These are phyloP conservation scores for Larimichthys crocea DNA, from an alignment of 2,113 vertebrate genomes.

Conservation along the genomic window DNA sequence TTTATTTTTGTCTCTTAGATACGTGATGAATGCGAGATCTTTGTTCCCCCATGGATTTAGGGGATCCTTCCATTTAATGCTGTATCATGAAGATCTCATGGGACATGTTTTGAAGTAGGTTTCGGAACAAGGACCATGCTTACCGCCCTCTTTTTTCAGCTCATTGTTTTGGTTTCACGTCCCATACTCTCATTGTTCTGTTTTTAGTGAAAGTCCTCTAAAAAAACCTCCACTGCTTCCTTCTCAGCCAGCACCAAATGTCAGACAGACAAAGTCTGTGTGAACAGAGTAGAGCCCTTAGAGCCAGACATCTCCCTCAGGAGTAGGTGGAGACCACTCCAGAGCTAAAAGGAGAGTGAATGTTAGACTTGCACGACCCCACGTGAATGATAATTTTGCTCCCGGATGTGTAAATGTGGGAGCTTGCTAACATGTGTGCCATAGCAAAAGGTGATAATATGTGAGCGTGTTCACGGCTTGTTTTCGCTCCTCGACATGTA, in stretches of 20 bases:
- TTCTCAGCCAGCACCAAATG: too few relatives aligned
- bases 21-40: not conserved
- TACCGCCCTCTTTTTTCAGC: not conserved
- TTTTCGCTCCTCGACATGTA: not conserved
- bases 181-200: not conserved
- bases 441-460: not conserved
- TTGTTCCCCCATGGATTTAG: conserved; percentile 16
- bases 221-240: not conserved
- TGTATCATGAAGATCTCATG: not conserved
- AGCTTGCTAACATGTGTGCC: not conserved
- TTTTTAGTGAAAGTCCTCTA: not conserved
- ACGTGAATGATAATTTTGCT: not conserved
- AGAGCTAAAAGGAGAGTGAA: not conserved
- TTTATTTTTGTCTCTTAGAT: conserved; percentile 2
- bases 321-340: not conserved
- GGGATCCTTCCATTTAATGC: not conserved
- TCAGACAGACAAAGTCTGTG: not conserved
- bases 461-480: not conserved
- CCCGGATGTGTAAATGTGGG: not conserved
- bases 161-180: not conserved
- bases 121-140: too few relatives aligned
- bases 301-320: not conserved
- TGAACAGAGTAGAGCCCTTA: not conserved
- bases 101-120: too few relatives aligned
- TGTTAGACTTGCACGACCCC: not conserved